Evolutionary conservation across 2,797 vertebrate genomes (phyloP), one percentile per base, ranked within the genome.

Genomic region (Ceyx erithaca): DNA sequence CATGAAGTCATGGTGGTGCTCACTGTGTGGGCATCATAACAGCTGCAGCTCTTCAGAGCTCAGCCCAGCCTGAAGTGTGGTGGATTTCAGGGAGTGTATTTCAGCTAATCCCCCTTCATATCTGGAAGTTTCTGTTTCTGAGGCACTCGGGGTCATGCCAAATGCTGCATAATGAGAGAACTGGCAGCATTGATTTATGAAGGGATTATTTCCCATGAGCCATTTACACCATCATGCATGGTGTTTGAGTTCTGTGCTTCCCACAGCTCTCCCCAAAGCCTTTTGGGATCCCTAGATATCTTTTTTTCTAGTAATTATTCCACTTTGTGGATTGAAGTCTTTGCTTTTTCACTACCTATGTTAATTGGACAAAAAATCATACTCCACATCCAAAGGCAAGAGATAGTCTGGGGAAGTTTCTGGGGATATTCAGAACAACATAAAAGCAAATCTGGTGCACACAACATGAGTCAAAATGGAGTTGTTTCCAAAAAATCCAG

Each of bases 271-370:
- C 16, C 22, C 21, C 31, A 66, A 90, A 94, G 79, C 51, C 68
- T 94, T 92, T 63, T 52, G n/a, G 68, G 40, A 85, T 85, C 66
- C 66, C 92, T 41, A 52, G 61, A 48, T 85, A 62, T 69, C 20
- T 83, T 93, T 87, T 93, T 85, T 79, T 43, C 81, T 57, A 49
- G 84, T 89, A 87, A 75, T 85, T 89, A 82, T 80, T 91, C 59
- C 1, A 4, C 48, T 96, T 83, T 43, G 28, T 81, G 49, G 13
- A 54, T 94, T 83, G 80, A 23, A 41, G 12, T 80, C 63, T 78
- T 40, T 19, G 28, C 49, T 82, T 87, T 93, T 89, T 49, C 33
- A 11, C 72, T 79, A 55, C 52, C 30, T 90, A 16, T 40, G 19
- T 70, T 90, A 89, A 90, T 52, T 90, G 90, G 81, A 33, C 58